These are phyloP conservation scores for Platycercus adscitus DNA, from an alignment of 2,113 vertebrate species.

Conservation along the genomic window DNA sequence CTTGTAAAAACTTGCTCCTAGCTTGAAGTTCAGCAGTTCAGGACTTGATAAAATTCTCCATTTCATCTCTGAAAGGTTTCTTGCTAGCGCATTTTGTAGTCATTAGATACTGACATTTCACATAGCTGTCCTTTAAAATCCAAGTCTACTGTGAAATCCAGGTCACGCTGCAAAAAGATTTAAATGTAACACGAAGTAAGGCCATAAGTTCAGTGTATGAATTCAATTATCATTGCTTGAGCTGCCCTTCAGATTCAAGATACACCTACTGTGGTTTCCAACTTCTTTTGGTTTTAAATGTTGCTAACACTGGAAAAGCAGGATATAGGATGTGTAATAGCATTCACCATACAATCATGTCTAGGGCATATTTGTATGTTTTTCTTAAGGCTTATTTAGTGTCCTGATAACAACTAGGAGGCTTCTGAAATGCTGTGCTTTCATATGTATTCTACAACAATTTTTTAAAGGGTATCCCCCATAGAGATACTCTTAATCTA, in stretches of 20 bases:
- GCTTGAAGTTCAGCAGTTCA: conserved; percentile 63
- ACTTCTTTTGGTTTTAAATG: background rate
- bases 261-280: background rate
- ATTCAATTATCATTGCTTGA: background rate
- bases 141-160: conserved; percentile 97
- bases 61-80: conserved; percentile 4
- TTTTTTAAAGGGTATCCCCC: background rate
- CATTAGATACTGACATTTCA: conserved; percentile 92
- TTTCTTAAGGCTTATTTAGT: background rate
- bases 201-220: background rate
- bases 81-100: conserved; percentile 97
- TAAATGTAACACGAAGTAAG: background rate
- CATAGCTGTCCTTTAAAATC: conserved; percentile 98
- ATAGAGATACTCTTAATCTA: background rate
- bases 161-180: conserved; percentile 86
- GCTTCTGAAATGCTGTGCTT: background rate
- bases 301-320: background rate
- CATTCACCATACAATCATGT: background rate
- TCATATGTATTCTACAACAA: fast-evolving
- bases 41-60: conserved; percentile 43
- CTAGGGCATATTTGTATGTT: background rate
- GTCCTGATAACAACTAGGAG: background rate
- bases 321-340: background rate
- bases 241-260: background rate
- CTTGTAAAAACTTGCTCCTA: conserved; percentile 62